Percentiles rank a stretch among this genome's conserved stretches.
Conservation (phyloP, 2,797 vertebrate genomes). For the Sebastes paucispinis region DNA sequence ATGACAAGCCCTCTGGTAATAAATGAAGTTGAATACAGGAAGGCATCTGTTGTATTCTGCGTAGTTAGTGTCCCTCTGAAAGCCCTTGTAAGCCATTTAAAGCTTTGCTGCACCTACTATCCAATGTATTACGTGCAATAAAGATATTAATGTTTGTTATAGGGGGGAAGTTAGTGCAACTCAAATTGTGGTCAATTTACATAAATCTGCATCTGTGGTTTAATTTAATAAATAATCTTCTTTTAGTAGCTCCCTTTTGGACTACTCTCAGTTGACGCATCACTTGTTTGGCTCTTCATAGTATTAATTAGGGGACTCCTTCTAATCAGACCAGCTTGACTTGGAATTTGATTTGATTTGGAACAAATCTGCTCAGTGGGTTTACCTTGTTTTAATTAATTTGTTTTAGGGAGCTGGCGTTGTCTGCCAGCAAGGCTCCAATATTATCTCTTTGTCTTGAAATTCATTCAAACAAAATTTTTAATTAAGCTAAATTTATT, state of each 20-base stretch:
- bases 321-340: constrained; percentile 55
- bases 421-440: constrained; percentile 34
- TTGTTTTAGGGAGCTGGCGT: constrained; percentile 24
- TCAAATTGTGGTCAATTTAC: neutral
- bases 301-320: constrained; percentile 45
- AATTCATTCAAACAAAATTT: constrained; percentile 40
- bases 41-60: neutral
- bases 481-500: constrained; percentile 44
- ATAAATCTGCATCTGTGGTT: neutral
- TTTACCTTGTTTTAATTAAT: constrained; percentile 65
- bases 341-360: constrained; percentile 40
- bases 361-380: constrained; percentile 48
- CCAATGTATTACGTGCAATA: neutral
- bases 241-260: constrained; percentile 34
- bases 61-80: neutral
- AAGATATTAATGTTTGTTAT: neutral
- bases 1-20: neutral
- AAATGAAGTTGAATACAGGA: neutral
- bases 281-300: constrained; percentile 44
- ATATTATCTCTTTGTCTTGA: constrained; percentile 34
- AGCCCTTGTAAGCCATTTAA: neutral
- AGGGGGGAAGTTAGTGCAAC: neutral
- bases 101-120: neutral
- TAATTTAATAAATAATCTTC: constrained; percentile 3
- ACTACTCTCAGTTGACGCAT: constrained; percentile 26